Evolutionary conservation across 2,797 vertebrate genomes (phyloP).

Genomic region (Myotis vivesi): DNA sequence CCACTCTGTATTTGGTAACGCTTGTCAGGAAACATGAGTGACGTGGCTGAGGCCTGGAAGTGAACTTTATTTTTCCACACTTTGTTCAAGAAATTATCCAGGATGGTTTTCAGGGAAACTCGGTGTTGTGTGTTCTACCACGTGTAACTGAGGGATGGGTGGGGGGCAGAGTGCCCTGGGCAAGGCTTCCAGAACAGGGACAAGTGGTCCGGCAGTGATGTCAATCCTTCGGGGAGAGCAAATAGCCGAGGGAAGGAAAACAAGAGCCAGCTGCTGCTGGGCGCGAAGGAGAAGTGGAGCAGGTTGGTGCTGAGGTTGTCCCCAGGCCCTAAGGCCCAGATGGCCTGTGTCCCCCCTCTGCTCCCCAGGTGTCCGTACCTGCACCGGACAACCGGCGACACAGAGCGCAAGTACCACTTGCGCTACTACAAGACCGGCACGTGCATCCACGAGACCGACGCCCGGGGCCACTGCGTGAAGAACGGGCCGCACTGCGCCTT

Average conservation of each 20-base stretch:
- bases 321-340: not conserved
- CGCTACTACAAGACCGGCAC: constrained; percentile 98
- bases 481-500: constrained; percentile 97
- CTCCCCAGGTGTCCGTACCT: constrained; percentile 92
- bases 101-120: not conserved
- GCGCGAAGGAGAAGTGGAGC: not conserved
- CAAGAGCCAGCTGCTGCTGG: rapidly evolving
- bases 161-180: not conserved
- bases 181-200: not conserved
- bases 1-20: not conserved
- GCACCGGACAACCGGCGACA: constrained; percentile 95
- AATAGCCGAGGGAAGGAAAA: no score
- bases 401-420: constrained; percentile 96
- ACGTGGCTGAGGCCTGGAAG: rapidly evolving
- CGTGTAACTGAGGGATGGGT: rapidly evolving
- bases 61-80: not conserved
- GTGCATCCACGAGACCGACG: constrained; percentile 95
- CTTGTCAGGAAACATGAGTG: not conserved
- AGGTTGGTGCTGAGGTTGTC: rapidly evolving
- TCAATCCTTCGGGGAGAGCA: rapidly evolving
- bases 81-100: not conserved
- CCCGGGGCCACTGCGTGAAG: constrained; percentile 94
- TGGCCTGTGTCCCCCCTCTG: not conserved
- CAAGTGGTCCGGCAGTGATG: rapidly evolving
- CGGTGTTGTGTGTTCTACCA: rapidly evolving